Evolutionary conservation across 2,113 vertebrate genomes (phyloP).

Genomic region (Varanus komodoensis): DNA sequence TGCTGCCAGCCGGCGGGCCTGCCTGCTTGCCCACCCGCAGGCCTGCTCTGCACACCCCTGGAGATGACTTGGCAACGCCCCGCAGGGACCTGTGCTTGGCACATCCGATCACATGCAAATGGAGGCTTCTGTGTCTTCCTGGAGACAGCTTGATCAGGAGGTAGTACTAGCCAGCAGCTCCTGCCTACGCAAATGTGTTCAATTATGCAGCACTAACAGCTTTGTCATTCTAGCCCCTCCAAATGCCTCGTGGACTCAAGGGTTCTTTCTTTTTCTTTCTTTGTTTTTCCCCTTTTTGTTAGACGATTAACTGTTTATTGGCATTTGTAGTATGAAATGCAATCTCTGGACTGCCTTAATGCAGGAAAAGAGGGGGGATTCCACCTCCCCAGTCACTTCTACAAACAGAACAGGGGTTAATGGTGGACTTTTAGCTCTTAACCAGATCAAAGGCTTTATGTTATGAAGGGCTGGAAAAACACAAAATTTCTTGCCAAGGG

Average conservation of each 20-base stretch:
- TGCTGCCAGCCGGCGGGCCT: background rate
- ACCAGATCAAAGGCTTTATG: constrained; percentile 73
- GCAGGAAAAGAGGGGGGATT: background rate
- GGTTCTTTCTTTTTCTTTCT: background rate
- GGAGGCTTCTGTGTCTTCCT: background rate
- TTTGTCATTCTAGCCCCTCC: constrained; percentile 43
- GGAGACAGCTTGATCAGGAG: constrained; percentile 11
- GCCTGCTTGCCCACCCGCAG: background rate
- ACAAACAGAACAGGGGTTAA: background rate
- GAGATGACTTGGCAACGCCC: background rate
- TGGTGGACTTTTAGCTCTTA: constrained; percentile 26
- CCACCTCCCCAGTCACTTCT: background rate
- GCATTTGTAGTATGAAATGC: background rate
- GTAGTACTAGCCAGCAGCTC: constrained; percentile 1
- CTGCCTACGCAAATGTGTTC: constrained; percentile 45
- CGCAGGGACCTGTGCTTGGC: background rate
- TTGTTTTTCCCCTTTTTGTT: background rate
- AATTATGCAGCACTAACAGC: constrained; percentile 28
- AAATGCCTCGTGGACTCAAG: constrained; percentile 56
- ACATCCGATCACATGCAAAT: background rate
- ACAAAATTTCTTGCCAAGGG: constrained; percentile 36
- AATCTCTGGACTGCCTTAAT: background rate
- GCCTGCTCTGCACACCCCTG: background rate
- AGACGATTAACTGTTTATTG: constrained; percentile 8
- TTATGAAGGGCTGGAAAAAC: constrained; percentile 72